Conservation (phyloP, 2,113 vertebrate species). For the Lophochroa leadbeateri region DNA sequence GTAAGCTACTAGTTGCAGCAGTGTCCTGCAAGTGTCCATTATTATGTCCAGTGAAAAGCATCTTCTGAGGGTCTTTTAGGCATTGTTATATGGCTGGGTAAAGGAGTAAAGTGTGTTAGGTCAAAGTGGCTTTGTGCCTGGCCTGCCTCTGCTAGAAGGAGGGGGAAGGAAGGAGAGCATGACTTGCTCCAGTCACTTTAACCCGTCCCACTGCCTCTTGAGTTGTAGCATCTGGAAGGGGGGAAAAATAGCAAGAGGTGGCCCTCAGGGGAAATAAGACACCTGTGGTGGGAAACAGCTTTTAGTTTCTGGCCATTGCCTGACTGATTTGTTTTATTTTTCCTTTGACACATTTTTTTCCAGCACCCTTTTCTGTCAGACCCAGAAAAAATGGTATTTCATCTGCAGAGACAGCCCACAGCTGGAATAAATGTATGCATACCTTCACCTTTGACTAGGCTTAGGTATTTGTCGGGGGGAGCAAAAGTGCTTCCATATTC, state of each 20-base stretch:
- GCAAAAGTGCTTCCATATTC: neutral
- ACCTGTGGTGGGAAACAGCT: neutral
- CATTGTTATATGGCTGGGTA: neutral
- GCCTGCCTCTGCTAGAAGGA: neutral
- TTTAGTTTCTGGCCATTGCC: neutral
- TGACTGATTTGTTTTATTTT: neutral
- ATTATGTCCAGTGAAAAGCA: neutral
- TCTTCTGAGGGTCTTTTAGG: neutral
- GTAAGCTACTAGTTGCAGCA: neutral
- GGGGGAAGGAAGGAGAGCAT: neutral
- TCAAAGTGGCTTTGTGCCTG: neutral
- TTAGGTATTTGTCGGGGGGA: neutral
- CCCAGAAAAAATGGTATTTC: constrained; percentile 18
- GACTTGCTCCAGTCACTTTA: neutral
- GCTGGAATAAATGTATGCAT: constrained; percentile 35
- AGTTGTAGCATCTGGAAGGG: neutral
- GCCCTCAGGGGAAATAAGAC: constrained; percentile 15
- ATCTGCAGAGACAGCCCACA: neutral
- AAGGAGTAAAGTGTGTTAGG: neutral
- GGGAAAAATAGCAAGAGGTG: neutral
- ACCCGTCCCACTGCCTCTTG: neutral
- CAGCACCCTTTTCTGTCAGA: neutral
- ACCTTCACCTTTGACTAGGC: constrained; percentile 8
- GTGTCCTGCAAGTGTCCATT: neutral
- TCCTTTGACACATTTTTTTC: neutral